Base-by-base conservation (phyloP, 2,888 invertebrate genomes). In the Carcina quercana region DNA sequence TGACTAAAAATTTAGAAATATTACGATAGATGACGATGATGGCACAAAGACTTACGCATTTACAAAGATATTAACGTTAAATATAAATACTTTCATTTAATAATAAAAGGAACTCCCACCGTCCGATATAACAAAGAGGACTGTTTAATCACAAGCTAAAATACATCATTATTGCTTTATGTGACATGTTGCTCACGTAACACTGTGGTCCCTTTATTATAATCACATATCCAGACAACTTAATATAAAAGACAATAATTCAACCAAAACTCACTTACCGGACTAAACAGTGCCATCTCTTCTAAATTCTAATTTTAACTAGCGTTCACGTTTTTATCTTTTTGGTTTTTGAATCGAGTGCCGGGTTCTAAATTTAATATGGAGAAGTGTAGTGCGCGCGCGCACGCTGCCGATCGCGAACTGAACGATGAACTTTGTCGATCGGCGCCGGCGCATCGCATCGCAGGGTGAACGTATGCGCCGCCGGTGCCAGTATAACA, bases 291-390 rank as follows among this genome's bases (percentile, higher is more conserved):
- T 47, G 70, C 63, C 72, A 73, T 74, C 59, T 59, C 51, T 53
- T 61, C 59, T 66, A 61, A 63, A 53, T 64, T 72, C 64, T 66
- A 74, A 71, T 64, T 73, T 63, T 65, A 71, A 71, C 63, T 65
- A 69, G 59, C 61, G 61, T 59, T 56, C 68, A 70, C 73, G 55
- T 60, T 63, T 65, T 66, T 53, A 63, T 69, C 63, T 42, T 70
- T 61, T 64, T 60, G 48, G 44, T 59, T 56, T 56, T 48, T 44
- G 45, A 40, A 43, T 46, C 42, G 46, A 40, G 40, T 34, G 26
- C 28, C 52, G 49, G 45, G 43, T 45, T 50, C 43, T 47, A 54
- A 50, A 57, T 59, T 50, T 49, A 45, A 45, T 11, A 39, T 42
- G 44, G 38, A 43, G 37, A 40, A 41, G 47, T 43, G 47, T n/a